Evolutionary conservation across 2,113 vertebrate species (phyloP).

Genomic region (Pygoscelis adeliae): DNA sequence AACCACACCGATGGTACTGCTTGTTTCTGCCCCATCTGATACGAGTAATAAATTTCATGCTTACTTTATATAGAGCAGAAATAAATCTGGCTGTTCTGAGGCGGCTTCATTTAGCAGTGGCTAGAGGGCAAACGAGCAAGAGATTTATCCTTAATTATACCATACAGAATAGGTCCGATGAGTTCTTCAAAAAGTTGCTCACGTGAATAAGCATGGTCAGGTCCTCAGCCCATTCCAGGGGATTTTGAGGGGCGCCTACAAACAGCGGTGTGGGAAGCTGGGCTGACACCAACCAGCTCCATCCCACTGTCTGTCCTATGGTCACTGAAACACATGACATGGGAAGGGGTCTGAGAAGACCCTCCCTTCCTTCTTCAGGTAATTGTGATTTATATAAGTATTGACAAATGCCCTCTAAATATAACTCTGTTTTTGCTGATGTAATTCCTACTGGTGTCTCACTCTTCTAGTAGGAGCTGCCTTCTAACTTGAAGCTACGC

Average conservation of each 20-base stretch:
- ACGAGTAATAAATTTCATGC: neutral
- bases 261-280: neutral
- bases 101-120: neutral
- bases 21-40: neutral
- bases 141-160: neutral
- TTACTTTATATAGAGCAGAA: neutral
- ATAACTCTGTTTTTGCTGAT: neutral
- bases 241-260: neutral
- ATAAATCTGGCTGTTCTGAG: neutral
- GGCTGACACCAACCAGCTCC: neutral
- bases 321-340: neutral
- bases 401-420: neutral
- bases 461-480: neutral
- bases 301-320: neutral
- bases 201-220: neutral
- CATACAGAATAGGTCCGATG: neutral
- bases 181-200: neutral
- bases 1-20: neutral
- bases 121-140: neutral
- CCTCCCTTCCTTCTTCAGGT: neutral
- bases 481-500: neutral
- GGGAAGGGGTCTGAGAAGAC: rapidly evolving
- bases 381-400: neutral
- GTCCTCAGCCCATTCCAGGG: neutral
- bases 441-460: neutral